Evolutionary conservation across 2,888 invertebrate species (phyloP).

Genomic region (Hydrotaea diabolus): DNA sequence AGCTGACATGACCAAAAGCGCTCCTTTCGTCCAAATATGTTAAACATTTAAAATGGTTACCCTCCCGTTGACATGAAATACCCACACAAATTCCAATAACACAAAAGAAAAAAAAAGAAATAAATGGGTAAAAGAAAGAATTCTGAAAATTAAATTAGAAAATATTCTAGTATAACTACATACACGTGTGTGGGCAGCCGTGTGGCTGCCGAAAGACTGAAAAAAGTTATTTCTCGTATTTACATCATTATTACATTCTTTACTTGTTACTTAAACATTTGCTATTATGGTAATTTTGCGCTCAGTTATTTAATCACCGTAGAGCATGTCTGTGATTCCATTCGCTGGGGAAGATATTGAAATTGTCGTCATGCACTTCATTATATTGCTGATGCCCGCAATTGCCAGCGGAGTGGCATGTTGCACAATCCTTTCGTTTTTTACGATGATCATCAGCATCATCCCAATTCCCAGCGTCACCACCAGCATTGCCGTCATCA

Average conservation of each 20-base stretch:
- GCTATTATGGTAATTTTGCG: constrained; percentile 44
- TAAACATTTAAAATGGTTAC: not conserved
- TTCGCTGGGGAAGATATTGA: constrained; percentile 45
- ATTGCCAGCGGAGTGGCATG: constrained; percentile 1
- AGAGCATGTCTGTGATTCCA: constrained; percentile 59
- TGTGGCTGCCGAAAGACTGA: not conserved
- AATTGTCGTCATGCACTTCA: constrained; percentile 32
- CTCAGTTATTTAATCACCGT: constrained; percentile 69
- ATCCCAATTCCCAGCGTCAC: not conserved
- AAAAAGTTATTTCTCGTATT: constrained; percentile 26
- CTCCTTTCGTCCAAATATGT: not conserved
- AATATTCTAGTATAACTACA: not conserved
- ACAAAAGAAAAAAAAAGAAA: not conserved
- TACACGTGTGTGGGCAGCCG: not conserved
- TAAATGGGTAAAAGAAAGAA: not conserved
- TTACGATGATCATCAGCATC: not conserved
- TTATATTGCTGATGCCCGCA: constrained; percentile 36
- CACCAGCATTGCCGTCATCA: constrained; percentile 36
- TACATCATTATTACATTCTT: constrained; percentile 57
- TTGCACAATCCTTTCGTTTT: not conserved
- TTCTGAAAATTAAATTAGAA: constrained; percentile 6
- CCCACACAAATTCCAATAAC: not conserved
- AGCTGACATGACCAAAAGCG: not conserved
- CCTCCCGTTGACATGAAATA: not conserved
- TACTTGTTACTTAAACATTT: not conserved